Percentiles rank a stretch among this genome's conserved stretches.
Evolutionary conservation across 2,797 vertebrate genomes (phyloP).

Genomic region (Cygnus olor): DNA sequence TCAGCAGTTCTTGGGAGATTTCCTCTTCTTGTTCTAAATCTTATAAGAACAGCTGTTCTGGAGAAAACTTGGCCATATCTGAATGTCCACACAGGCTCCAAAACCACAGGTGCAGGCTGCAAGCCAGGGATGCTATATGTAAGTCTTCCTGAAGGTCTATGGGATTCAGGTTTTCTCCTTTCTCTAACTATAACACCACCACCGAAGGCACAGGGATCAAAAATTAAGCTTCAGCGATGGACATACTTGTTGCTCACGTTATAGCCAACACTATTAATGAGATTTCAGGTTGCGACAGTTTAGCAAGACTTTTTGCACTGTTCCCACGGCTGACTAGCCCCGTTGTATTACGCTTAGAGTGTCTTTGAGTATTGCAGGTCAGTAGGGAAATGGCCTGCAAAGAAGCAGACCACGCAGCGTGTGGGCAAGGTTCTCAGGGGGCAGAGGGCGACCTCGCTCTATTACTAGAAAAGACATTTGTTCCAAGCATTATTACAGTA

Average conservation of each 20-base stretch:
- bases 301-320: background rate
- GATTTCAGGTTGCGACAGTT: background rate
- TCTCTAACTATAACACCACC: slow-evolving; percentile 4
- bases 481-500: background rate
- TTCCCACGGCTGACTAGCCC: background rate
- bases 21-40: slow-evolving; percentile 69
- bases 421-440: background rate
- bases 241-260: background rate
- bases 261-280: background rate
- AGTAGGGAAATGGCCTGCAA: background rate
- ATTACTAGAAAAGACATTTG: background rate
- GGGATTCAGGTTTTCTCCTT: background rate
- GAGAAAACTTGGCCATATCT: slow-evolving; percentile 57
- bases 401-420: background rate
- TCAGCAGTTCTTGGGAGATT: slow-evolving; percentile 68
- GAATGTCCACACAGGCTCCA: slow-evolving; percentile 47
- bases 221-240: background rate
- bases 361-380: background rate
- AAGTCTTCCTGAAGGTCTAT: slow-evolving; percentile 24
- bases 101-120: slow-evolving; percentile 62
- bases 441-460: background rate
- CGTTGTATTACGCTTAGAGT: background rate
- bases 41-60: slow-evolving; percentile 61
- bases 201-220: background rate
- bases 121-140: slow-evolving; percentile 41